phyloP scores from a whole-genome alignment of 2,888 invertebrate species.

The Rotaria magnacalcarata region DNA sequence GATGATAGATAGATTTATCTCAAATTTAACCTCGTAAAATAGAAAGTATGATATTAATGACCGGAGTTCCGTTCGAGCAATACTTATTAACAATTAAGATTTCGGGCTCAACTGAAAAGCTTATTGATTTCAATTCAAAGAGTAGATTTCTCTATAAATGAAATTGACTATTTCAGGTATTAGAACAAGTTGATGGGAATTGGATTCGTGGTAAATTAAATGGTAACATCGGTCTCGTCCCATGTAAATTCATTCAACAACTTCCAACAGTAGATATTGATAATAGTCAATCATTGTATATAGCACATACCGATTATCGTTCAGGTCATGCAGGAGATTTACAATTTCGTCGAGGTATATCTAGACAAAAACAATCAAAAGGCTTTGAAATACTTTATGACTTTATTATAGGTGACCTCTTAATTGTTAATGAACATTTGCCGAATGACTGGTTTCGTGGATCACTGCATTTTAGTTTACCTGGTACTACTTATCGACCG shows the following conservation, averaged over 20 bases:
- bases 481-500: background rate
- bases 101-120: too few species aligned
- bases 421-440: background rate
- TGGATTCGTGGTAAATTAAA: background rate
- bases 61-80: too few species aligned
- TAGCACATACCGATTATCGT: background rate
- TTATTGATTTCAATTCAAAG: too few species aligned
- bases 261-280: background rate
- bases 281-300: background rate
- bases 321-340: background rate
- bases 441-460: conserved; percentile 15
- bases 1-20: too few species aligned
- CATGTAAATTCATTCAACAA: background rate
- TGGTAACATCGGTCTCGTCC: background rate
- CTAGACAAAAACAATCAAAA: too few species aligned
- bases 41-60: too few species aligned
- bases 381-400: too few species aligned
- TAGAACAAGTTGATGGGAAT: conserved; percentile 21
- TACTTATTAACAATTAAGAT: too few species aligned
- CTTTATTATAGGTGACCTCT: background rate
- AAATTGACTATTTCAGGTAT: background rate
- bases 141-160: too few species aligned
- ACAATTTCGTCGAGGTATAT: background rate
- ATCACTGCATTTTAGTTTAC: background rate
- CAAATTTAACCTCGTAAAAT: too few species aligned